Percentiles rank a stretch among this genome's conserved stretches.
Conservation (phyloP, 2,797 vertebrate genomes). For the Rhinoraja longicauda region DNA sequence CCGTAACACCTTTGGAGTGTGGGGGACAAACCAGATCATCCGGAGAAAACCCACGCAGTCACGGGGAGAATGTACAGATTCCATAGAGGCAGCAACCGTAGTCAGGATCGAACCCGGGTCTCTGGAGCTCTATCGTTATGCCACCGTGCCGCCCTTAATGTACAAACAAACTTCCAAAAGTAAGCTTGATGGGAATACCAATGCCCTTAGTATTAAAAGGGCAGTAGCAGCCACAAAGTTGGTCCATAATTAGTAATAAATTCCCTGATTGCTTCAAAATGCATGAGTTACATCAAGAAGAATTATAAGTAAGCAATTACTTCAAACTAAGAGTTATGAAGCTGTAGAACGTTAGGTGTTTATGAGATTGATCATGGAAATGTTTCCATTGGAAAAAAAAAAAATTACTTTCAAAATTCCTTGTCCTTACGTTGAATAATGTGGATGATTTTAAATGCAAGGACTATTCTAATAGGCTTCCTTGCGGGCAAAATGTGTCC, state of each 20-base stretch:
- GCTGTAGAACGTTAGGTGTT: neutral
- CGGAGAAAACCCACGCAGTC: too few species aligned
- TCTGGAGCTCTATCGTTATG: too few species aligned
- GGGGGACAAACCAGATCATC: too few species aligned
- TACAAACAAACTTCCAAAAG: too few species aligned
- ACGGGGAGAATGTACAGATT: too few species aligned
- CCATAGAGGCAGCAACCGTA: too few species aligned
- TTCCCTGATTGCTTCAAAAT: neutral
- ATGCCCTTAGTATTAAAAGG: too few species aligned
- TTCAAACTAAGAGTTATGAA: neutral
- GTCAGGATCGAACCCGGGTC: too few species aligned
- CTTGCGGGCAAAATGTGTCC: neutral
- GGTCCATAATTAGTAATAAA: neutral
- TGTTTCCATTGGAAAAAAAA: neutral
- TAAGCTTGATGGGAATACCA: too few species aligned
- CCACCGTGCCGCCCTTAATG: too few species aligned
- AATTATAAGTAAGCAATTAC: neutral
- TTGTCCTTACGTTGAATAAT: neutral
- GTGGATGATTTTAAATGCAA: conserved; percentile 25
- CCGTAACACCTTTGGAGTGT: too few species aligned
- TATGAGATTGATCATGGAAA: neutral
- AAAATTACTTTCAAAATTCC: conserved; percentile 22
- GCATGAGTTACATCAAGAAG: neutral
- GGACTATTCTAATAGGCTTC: neutral
- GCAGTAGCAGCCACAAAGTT: too few species aligned